Conservation (phyloP, 2,113 vertebrate species). For the Tachycineta bicolor region DNA sequence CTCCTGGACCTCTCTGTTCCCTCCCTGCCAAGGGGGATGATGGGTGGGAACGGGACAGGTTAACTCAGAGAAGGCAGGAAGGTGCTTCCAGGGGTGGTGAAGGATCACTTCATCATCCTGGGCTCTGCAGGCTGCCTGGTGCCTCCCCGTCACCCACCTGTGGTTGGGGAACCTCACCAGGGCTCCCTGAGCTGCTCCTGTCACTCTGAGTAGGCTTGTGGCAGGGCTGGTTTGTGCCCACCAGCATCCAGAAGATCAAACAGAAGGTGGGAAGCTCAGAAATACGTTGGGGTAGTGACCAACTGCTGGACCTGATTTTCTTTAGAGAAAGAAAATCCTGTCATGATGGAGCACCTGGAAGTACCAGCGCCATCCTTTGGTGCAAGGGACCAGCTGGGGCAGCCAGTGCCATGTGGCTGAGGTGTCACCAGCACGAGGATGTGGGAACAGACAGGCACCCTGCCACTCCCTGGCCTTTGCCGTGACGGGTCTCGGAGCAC, state of each 20-base stretch:
- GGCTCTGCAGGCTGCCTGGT: neutral
- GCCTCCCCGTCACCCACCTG: neutral
- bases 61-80: neutral
- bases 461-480: neutral
- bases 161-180: neutral
- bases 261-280: neutral
- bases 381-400: neutral
- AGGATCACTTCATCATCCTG: neutral
- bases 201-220: neutral
- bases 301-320: neutral
- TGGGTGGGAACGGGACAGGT: neutral
- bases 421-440: neutral
- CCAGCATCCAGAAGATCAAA: neutral
- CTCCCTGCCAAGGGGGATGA: neutral
- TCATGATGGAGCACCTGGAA: neutral
- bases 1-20: neutral
- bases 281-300: neutral
- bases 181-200: neutral
- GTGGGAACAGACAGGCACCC: neutral
- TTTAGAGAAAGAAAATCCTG: neutral
- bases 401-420: neutral
- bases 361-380: neutral
- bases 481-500: rapidly evolving
- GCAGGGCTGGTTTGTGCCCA: neutral
- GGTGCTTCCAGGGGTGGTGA: neutral